phyloP scores from a whole-genome alignment of 2,113 vertebrate genomes.

The Cebidichthys violaceus region DNA sequence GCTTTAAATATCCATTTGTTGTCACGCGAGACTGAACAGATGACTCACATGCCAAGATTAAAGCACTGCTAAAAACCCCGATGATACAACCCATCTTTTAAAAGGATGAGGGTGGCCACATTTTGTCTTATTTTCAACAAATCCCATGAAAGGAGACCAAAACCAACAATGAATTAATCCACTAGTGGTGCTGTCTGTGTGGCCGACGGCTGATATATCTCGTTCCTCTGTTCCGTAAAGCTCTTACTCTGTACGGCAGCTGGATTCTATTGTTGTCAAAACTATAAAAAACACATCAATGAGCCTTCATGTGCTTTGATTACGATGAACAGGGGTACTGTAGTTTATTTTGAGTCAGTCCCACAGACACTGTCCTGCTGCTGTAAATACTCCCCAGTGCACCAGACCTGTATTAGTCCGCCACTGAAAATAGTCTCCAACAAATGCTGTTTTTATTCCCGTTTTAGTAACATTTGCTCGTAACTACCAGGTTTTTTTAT shows the following conservation, averaged over 20 bases:
- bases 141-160: not conserved
- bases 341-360: slow-evolving; percentile 28
- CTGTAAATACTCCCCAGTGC: slow-evolving; percentile 8
- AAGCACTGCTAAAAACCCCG: not conserved
- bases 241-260: not conserved
- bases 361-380: slow-evolving; percentile 3
- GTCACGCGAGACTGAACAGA: not conserved
- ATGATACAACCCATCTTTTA: not conserved
- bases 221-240: not conserved
- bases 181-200: not conserved
- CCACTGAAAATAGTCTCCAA: not conserved
- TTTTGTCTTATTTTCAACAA: slow-evolving; percentile 7
- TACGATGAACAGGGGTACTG: not conserved
- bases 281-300: slow-evolving; percentile 16
- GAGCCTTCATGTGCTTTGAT: slow-evolving; percentile 12
- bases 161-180: not conserved
- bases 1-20: slow-evolving; percentile 3
- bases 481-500: not conserved
- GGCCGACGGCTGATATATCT: not conserved
- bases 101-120: not conserved
- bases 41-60: not conserved
- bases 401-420: slow-evolving; percentile 7
- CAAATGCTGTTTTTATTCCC: not conserved
- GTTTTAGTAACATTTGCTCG: not conserved
- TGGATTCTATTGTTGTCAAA: not conserved